A percentile compares a stretch with the other conserved stretches of the same genome.
Evolutionary conservation across 2,797 vertebrate genomes (phyloP).

Genomic region (Delichon dasypus): DNA sequence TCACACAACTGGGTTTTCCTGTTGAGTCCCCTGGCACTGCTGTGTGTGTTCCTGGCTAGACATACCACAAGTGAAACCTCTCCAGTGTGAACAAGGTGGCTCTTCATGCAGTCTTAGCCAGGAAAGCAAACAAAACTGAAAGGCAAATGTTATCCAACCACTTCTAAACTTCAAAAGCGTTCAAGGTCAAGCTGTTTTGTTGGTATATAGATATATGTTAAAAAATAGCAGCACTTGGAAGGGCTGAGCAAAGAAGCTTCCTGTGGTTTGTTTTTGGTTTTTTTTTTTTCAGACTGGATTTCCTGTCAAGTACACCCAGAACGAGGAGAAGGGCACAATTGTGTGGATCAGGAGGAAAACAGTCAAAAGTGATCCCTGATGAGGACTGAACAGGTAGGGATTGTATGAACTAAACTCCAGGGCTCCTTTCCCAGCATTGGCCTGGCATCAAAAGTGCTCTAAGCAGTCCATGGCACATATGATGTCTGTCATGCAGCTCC

Average conservation of each 20-base stretch:
- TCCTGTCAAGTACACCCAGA: not conserved
- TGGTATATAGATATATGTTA: not conserved
- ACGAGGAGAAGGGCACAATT: not conserved
- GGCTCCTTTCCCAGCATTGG: not conserved
- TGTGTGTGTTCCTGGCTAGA: not conserved
- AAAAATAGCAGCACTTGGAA: slow-evolving; percentile 3
- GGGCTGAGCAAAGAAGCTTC: slow-evolving; percentile 1
- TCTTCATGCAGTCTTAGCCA: not conserved
- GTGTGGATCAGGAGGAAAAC: not conserved
- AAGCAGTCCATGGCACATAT: not conserved
- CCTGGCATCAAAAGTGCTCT: not conserved
- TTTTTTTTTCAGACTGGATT: not conserved
- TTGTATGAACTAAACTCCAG: not conserved
- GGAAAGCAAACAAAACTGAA: slow-evolving; percentile 22
- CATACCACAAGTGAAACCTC: not conserved
- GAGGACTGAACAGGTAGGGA: not conserved
- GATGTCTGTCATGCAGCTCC: not conserved
- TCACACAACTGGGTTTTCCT: not conserved
- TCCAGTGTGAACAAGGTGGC: not conserved
- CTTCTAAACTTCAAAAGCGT: not conserved
- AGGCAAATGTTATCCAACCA: slow-evolving; percentile 7
- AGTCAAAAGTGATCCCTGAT: not conserved
- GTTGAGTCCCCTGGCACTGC: not conserved
- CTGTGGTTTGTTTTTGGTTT: not conserved
- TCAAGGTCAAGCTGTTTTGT: not conserved